Evolutionary conservation across 2,888 invertebrate genomes (phyloP), one percentile per base, ranked within the genome.

Genomic region (Hoplodrina ambigua): DNA sequence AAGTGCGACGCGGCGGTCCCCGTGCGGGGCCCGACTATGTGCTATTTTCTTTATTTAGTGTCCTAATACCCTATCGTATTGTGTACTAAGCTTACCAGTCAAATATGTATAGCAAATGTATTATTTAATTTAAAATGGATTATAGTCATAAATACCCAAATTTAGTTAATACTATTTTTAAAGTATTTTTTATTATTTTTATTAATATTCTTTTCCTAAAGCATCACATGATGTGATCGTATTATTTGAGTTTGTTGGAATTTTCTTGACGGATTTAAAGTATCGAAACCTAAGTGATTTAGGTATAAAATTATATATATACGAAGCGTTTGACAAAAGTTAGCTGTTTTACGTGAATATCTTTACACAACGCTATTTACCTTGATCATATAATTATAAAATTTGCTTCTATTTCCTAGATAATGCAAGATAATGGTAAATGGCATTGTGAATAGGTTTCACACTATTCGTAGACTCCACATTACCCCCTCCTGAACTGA

Each of bases 71-170:
- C 88, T 91, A 86, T 89, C 92, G 94, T 94, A 94, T 94, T 92
- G 92, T 93, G 93, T 90, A 92, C 92, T 95, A 94, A 95, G 94
- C 94, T 94, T 94, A 95, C 94, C 95, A 96, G 95, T 96, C 96
- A 94, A 94, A 90, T 94, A 92, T 95, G 93, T 94, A 94, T 95
- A 95, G 94, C 90, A 91, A 94, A 92, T 93, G 91, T 92, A 92
- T 92, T 92, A 93, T 92, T 94, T 95, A 94, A 94, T 94, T 94
- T 94, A 94, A 94, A 91, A 91, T 93, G 92, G 92, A 93, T 94
- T 93, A 93, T 95, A 96, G 95, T 96, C 95, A 96, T 95, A 93
- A 95, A 94, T 93, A 96, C 94, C 95, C 95, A 95, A 96, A 96
- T 95, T 95, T 96, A 95, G 95, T 94, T 94, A 93, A 94, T 94